Evolutionary conservation across 2,113 vertebrate genomes (phyloP).

Genomic region (Ceyx cyanopectus): DNA sequence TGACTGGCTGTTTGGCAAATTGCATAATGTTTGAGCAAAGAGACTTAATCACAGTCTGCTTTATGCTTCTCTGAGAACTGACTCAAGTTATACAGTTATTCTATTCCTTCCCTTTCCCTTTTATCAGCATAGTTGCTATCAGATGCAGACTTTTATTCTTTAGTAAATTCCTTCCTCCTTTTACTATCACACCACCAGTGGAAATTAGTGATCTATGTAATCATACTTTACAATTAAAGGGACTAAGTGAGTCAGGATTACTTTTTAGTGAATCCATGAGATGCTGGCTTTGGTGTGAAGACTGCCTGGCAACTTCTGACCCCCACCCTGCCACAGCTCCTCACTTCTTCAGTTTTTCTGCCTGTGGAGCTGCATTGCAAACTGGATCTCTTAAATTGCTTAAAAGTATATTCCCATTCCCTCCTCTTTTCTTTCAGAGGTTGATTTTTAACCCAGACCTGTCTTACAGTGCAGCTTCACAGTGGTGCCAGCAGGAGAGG

Average conservation of each 20-base stretch:
- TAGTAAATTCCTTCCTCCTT: not conserved
- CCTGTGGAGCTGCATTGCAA: not conserved
- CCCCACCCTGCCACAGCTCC: not conserved
- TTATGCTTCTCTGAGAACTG: not conserved
- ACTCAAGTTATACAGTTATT: not conserved
- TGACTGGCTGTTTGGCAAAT: not conserved
- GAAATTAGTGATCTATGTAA: not conserved
- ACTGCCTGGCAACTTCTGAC: not conserved
- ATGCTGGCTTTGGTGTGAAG: not conserved
- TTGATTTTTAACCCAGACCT: not conserved
- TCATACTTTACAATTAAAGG: not conserved
- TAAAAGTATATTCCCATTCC: not conserved
- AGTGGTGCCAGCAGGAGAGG: not conserved
- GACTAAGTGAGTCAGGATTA: not conserved
- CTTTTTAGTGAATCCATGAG: not conserved
- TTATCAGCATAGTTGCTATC: not conserved
- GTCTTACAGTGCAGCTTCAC: rapidly evolving
- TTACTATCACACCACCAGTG: not conserved
- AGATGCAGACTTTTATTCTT: not conserved
- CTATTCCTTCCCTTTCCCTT: not conserved
- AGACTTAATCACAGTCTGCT: not conserved
- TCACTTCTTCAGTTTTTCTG: not conserved
- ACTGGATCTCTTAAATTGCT: not conserved
- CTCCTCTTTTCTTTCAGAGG: not conserved
- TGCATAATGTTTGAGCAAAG: not conserved